Base-by-base conservation (phyloP, 2,113 vertebrate species). In the human region DNA sequence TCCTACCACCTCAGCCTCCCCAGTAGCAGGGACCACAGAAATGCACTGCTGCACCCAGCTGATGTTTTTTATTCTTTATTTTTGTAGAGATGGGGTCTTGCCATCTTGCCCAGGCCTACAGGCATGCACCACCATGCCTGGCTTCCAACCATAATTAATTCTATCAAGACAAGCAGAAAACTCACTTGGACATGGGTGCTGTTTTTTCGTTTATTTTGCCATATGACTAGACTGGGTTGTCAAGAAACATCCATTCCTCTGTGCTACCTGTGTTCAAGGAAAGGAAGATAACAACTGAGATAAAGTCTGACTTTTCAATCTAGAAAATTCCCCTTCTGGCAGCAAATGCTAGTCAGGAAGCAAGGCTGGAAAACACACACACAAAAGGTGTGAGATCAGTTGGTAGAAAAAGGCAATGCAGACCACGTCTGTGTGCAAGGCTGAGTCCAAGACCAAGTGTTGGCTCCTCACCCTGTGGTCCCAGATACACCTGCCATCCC, bases 341-440 rank as follows among this genome's bases (percentile, higher is more conserved):
- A 61, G 73, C 73, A 92, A 59, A 68, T 48, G n/a, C 16, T 45
- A 43, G 5, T 38, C n/a, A n/a, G 48, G 32, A 92, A 92, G 25
- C 8, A 43, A 73, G 40, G 8, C 73, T 23, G 10, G 43, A 73
- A 89, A 73, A 48, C 43, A 48, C 9, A 43, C 13, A 1, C 40
- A 40, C 13, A 32, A 50, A 80, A n/a, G 23, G 9, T 27, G 2
- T 16, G 27, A 68, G 38, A 66, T 27, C 27, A 35, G 27, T 2
- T 35, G 25, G 81, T 38, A 32, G 22, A 61, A 85, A 86, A 81
- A 85, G 45, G 45, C 9, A 23, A 55, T 0, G 2, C 68, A 64
- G n/a, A 57, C 43, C 61, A 40, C 13, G 30, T 81, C 81, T 9
- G 0, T 7, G 0, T 7, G 1, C 5, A 0, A 1, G 17, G 22